Evolutionary conservation across 1,140 invertebrate species (phyloP), one percentile per base, ranked within the genome.

Genomic region (Glomeris maerens): DNA sequence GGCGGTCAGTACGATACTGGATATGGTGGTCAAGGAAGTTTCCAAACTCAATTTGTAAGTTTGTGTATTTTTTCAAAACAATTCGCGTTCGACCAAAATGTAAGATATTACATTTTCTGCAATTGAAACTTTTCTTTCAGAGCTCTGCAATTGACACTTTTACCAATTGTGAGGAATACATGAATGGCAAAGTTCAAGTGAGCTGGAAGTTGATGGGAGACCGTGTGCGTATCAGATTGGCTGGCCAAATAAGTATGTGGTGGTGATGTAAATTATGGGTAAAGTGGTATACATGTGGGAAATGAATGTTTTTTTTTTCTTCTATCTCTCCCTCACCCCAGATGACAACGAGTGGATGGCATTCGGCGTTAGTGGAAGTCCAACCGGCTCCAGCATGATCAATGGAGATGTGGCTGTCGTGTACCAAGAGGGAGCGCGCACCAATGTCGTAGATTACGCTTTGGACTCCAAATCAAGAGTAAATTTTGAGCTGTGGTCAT

Each of bases 361-460:
- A 20, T 91, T 90, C 65, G 88, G 88, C 28, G 64, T 90, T 21
- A 89, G 86, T 28, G 87, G 85, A 25, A 78, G 78, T 1, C 64
- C 71, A 2, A 70, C 71, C 2, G 71, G 72, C 41, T 79, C 81
- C 57, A 74, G 79, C 67, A 93, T 93, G 88, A 68, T 87, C 57
- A 85, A 84, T 27, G 76, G 82, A 1, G 89, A 94, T 72, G 80
- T 86, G 22, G 78, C 83, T 1, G 71, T 93, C 21, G 79, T 79
- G 1, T 81, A 79, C 58, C 79, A 82, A 60, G 78, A 85, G 62
- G 74, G 73, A 3, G 77, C 76, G 51, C 65, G 79, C 47, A 82
- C 81, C 5, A 77, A 77, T 59, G 82, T 81, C 2, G 71, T 72
- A 2, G 88, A 92, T 71, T 91, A 89, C 59, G 90, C 87, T 62